Evolutionary conservation across 2,113 vertebrate genomes (phyloP).

Genomic region (Chaetodon auriga): DNA sequence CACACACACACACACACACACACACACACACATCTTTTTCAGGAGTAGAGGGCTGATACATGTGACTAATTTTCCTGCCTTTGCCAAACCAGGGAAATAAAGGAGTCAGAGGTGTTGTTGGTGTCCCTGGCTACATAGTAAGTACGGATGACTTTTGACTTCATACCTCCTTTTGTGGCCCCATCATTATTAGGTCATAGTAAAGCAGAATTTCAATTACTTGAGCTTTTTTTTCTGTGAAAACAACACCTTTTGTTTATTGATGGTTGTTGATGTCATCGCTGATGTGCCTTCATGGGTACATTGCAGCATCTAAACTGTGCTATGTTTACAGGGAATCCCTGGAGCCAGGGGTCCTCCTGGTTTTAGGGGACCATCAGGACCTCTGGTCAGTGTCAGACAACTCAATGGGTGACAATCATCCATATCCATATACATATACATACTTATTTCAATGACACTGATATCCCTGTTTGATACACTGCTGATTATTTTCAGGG

Average conservation of each 20-base stretch:
- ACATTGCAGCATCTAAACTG: not conserved
- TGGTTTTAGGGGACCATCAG: constrained; percentile 78
- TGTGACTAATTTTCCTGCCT: not conserved
- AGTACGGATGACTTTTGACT: constrained; percentile 33
- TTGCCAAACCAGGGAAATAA: constrained; percentile 78
- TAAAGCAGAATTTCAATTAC: not conserved
- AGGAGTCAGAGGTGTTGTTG: constrained; percentile 71
- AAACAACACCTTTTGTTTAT: not conserved
- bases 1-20: not conserved
- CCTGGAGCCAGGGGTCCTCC: constrained; percentile 78
- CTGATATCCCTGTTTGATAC: not conserved
- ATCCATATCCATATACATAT: not conserved
- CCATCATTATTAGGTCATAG: not conserved
- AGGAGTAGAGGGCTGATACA: fast-evolving
- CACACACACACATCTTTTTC: not conserved
- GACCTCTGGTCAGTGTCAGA: constrained; percentile 71
- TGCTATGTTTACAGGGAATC: constrained; percentile 70
- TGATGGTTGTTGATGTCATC: not conserved
- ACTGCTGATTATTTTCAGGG: constrained; percentile 74
- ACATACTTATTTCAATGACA: not conserved
- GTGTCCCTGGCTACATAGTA: constrained; percentile 81
- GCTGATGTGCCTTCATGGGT: not conserved
- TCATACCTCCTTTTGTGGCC: not conserved
- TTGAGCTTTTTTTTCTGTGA: not conserved
- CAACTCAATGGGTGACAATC: not conserved